Evolutionary conservation across 2,888 invertebrate genomes (phyloP).

Genomic region (Reticulitermes lucifugus): DNA sequence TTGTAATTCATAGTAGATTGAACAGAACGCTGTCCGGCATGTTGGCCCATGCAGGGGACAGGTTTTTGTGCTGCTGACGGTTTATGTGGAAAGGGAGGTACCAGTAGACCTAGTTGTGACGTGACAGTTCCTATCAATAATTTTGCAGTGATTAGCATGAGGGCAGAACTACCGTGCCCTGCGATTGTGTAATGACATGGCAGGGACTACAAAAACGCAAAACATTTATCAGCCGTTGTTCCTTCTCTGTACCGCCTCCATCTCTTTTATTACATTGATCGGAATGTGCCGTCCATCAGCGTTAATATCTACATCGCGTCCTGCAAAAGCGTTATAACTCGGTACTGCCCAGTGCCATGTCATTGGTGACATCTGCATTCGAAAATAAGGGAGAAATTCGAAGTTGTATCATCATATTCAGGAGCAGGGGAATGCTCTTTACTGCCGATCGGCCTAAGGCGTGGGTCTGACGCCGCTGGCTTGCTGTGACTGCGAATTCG

Average conservation of each 20-base stretch:
- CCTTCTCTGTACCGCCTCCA: conserved; percentile 13
- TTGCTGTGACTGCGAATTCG: too few relatives aligned
- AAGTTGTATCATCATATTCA: too few relatives aligned
- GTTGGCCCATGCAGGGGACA: background rate
- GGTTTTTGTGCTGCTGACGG: background rate
- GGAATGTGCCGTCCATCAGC: background rate
- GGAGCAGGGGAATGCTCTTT: too few relatives aligned
- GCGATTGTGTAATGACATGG: conserved; percentile 26
- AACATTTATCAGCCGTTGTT: conserved; percentile 36
- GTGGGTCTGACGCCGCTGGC: too few relatives aligned
- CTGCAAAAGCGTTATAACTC: background rate
- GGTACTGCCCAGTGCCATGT: too few relatives aligned
- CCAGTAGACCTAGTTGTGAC: background rate
- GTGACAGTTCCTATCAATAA: background rate
- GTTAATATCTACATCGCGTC: background rate
- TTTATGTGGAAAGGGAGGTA: background rate
- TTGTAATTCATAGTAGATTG: too few relatives aligned
- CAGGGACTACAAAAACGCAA: conserved; percentile 23
- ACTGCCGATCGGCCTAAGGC: too few relatives aligned
- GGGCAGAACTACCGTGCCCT: background rate
- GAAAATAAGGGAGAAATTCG: too few relatives aligned
- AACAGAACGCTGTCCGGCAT: too few relatives aligned
- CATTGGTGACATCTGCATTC: too few relatives aligned
- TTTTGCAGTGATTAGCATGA: conserved; percentile 16
- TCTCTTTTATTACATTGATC: conserved; percentile 18